Percentiles rank a stretch among this genome's conserved stretches.
Conservation (phyloP, 2,797 vertebrate species). For the Anomalospiza imberbis region DNA sequence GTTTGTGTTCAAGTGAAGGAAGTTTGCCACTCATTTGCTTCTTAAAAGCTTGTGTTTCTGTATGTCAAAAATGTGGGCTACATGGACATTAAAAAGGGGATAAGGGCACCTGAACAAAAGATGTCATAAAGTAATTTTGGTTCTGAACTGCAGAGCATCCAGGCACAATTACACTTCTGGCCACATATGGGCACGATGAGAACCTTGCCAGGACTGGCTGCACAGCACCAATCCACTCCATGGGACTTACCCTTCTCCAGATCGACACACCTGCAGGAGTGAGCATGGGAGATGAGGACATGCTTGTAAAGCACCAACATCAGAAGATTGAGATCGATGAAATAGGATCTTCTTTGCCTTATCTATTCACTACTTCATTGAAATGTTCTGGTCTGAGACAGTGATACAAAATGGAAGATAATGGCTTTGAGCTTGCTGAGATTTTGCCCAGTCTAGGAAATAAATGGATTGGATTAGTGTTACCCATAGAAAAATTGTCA, state of each 20-base stretch:
- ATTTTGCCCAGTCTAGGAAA: background rate
- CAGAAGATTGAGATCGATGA: background rate
- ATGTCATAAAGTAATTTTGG: background rate
- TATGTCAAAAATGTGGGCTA: background rate
- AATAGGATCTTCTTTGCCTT: background rate
- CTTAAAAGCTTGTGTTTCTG: background rate
- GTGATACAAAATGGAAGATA: background rate
- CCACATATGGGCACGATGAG: background rate
- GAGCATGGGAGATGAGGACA: background rate
- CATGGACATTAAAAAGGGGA: background rate
- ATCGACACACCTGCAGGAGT: accelerated
- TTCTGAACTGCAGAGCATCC: background rate
- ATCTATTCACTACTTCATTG: background rate
- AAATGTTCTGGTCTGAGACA: background rate
- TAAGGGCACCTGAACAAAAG: background rate
- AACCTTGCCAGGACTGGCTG: background rate
- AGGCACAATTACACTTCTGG: background rate
- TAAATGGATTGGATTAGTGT: background rate
- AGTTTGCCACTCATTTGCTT: background rate
- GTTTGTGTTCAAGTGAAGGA: background rate
- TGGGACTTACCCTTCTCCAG: background rate
- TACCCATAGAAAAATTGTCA: background rate
- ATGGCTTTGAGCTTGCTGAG: background rate
- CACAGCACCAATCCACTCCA: background rate
- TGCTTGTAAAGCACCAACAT: background rate